Percentiles rank a stretch among this genome's conserved stretches.
Evolutionary conservation across 2,797 vertebrate species (phyloP).

Genomic region (Rhynchotus rufescens): DNA sequence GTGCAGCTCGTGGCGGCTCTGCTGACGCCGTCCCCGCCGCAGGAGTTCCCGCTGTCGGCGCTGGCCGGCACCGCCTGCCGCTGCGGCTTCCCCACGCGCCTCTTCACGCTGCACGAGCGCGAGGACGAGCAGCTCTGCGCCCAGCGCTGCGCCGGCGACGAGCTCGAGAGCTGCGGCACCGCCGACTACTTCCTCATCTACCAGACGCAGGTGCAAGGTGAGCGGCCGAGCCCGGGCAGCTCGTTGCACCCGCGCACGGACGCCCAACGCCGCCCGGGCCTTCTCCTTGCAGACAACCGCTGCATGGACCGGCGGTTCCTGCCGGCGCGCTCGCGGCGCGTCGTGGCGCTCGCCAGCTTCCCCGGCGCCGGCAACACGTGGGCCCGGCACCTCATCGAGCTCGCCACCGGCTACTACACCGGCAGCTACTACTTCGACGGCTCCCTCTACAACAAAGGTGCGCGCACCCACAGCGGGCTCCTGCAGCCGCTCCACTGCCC

Average conservation of each 20-base stretch:
- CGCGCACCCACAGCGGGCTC: not conserved
- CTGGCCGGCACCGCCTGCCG: constrained; percentile 88
- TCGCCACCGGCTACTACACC: constrained; percentile 95
- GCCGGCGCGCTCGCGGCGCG: constrained; percentile 86
- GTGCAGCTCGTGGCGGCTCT: too few species aligned
- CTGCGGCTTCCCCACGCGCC: constrained; percentile 92
- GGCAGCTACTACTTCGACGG: constrained; percentile 99
- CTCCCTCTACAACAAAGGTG: constrained; percentile 98
- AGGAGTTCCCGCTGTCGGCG: constrained; percentile 93
- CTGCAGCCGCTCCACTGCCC: too few species aligned
- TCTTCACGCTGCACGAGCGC: constrained; percentile 91
- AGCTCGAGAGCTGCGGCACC: constrained; percentile 95
- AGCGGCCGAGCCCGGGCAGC: too few species aligned
- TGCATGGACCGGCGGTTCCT: constrained; percentile 97
- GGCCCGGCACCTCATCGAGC: constrained; percentile 95
- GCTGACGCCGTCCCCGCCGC: not conserved
- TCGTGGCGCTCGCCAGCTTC: constrained; percentile 94
- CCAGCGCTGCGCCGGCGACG: constrained; percentile 88
- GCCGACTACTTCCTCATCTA: constrained; percentile 91
- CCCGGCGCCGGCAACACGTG: constrained; percentile 96
- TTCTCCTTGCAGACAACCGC: constrained; percentile 88
- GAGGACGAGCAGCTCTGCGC: constrained; percentile 93
- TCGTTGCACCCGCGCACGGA: too few species aligned
- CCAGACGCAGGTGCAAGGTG: constrained; percentile 98
- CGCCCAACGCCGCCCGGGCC: not conserved